Conservation (phyloP, 2,888 invertebrate genomes). For the Oeneis ivallda region DNA sequence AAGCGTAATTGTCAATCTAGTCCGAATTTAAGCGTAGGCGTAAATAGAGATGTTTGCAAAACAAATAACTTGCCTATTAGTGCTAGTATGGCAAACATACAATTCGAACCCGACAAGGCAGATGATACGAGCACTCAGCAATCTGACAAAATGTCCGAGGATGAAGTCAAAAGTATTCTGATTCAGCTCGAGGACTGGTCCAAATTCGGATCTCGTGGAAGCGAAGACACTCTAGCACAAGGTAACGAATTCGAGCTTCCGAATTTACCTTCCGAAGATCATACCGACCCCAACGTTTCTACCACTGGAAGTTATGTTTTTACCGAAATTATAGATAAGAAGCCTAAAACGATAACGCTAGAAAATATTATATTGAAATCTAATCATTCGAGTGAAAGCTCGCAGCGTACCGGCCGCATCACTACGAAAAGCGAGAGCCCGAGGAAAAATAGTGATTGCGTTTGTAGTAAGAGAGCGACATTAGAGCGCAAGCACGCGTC, state of each 20-base stretch:
- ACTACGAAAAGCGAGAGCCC: conserved; percentile 49
- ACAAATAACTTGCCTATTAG: conserved; percentile 58
- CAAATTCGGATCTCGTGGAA: conserved; percentile 72
- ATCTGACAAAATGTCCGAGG: conserved; percentile 63
- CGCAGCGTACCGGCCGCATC: conserved; percentile 52
- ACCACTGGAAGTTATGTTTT: conserved; percentile 63
- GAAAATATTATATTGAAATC: conserved; percentile 69
- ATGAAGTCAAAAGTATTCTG: conserved; percentile 73
- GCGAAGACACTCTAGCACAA: conserved; percentile 73
- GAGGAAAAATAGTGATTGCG: conserved; percentile 53
- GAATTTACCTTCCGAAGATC: conserved; percentile 70
- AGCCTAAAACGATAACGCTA: conserved; percentile 73
- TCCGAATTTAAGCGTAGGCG: conserved; percentile 68
- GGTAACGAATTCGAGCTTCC: conserved; percentile 75
- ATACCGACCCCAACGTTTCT: conserved; percentile 49
- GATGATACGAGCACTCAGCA: conserved; percentile 58
- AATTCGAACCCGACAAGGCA: conserved; percentile 64
- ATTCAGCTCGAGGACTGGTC: conserved; percentile 78
- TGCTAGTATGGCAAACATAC: conserved; percentile 70
- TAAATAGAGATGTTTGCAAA: conserved; percentile 46
- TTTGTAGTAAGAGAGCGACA: conserved; percentile 41
- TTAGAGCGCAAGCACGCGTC: conserved; percentile 43
- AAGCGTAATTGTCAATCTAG: conserved; percentile 74
- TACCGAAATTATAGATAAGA: conserved; percentile 76
- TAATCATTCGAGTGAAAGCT: conserved; percentile 57